A percentile compares a stretch with the other conserved stretches of the same genome.
Evolutionary conservation across 2,888 invertebrate genomes (phyloP).

Genomic region (Drosophila nr. medialis): DNA sequence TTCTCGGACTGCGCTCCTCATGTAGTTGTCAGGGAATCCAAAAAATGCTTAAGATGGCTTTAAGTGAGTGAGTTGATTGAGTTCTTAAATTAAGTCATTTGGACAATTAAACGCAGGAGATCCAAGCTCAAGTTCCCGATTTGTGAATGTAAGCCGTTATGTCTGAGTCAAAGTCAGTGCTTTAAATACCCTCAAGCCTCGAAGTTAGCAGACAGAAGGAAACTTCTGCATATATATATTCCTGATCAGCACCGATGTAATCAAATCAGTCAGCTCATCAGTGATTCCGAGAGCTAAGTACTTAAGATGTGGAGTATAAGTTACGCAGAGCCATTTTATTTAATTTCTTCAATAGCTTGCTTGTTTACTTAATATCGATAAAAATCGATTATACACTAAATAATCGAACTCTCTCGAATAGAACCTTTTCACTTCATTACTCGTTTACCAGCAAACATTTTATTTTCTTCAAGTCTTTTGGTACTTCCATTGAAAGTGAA

Average conservation of each 20-base stretch:
- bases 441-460: not conserved
- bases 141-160: not conserved
- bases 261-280: not conserved
- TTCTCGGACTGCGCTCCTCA: too few species aligned
- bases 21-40: not conserved
- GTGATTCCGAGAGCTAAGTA: not conserved
- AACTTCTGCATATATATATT: not conserved
- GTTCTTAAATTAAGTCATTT: not conserved
- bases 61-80: not conserved
- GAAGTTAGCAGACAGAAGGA: not conserved
- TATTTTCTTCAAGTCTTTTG: not conserved
- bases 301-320: not conserved
- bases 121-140: not conserved
- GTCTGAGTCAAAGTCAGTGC: not conserved
- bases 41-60: not conserved
- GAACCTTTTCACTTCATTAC: not conserved
- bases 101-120: not conserved
- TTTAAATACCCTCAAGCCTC: not conserved
- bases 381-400: not conserved
- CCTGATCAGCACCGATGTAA: not conserved
- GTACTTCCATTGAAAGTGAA: not conserved
- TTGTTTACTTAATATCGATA: not conserved
- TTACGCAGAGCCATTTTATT: too few species aligned
- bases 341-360: not conserved
- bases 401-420: not conserved